Base-by-base conservation (phyloP, 2,888 invertebrate species). In the Yponomeuta evonymella region DNA sequence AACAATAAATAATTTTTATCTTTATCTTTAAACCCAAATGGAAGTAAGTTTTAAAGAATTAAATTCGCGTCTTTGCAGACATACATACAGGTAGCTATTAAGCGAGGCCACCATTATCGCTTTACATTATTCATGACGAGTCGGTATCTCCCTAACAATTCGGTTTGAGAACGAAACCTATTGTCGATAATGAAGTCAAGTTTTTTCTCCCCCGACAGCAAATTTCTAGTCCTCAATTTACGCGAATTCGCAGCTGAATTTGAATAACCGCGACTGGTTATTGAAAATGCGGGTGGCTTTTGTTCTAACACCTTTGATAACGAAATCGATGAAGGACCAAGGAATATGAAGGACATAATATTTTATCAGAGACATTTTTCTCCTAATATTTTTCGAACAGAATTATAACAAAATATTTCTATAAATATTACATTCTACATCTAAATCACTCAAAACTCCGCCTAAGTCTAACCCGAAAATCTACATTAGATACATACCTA, bases 111-210 rank as follows among this genome's bases (percentile, higher is more conserved):
- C 84, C 85, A 84, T 88, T 90, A 89, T 86, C 87, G 80, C 79
- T 78, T 84, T 89, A 85, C 87, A 89, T 90, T 89, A 90, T 91
- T 90, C 89, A 90, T 89, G 89, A 87, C 65, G 70, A 80, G 77
- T 77, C 81, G 76, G 79, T 87, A 84, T 87, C 85, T 86, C 82
- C 81, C 83, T 90, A 89, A 89, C 89, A 88, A 90, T 87, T 82
- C 79, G 83, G 84, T 83, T 83, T 83, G 83, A 84, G 83, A 86
- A 79, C 79, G 81, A 84, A 81, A 82, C 83, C 84, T 79, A 83
- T 83, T 81, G 83, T 81, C 83, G 82, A 87, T 91, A 90, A 90
- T 89, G 87, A 90, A 89, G 86, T 79, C 73, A 79, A 77, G 76
- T 87, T 86, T 87, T 86, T 84, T 82, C 80, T 83, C 78, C 78